Evolutionary conservation across 2,888 invertebrate genomes (phyloP).

Genomic region (Mycalesis mineus): DNA sequence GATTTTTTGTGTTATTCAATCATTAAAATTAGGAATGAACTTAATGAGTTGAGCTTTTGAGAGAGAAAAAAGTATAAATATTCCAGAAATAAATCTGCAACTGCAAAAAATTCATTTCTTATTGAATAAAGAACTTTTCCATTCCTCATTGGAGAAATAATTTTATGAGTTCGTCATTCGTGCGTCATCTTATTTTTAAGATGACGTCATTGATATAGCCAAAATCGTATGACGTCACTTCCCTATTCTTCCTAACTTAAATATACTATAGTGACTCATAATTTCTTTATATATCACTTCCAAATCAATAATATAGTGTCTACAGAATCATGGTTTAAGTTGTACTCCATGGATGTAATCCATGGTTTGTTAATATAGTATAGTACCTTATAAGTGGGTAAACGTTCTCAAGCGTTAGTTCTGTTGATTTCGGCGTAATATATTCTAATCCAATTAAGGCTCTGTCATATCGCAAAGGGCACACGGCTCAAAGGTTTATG

Average conservation of each 20-base stretch:
- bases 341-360: neutral
- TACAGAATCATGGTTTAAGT: no score
- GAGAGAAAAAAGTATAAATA: no score
- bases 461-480: neutral
- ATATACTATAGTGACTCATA: no score
- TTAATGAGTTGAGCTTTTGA: no score
- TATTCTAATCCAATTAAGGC: slow-evolving; percentile 2
- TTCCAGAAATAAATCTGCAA: no score
- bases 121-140: neutral
- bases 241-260: neutral
- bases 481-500: neutral
- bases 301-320: no score
- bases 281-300: no score
- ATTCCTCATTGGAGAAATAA: neutral
- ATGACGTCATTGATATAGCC: neutral
- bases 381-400: neutral
- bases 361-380: neutral
- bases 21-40: neutral
- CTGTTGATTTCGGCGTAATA: neutral
- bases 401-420: neutral
- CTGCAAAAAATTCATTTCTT: no score
- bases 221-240: slow-evolving; percentile 1
- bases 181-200: neutral
- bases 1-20: no score
- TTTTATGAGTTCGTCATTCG: neutral